phyloP scores from a whole-genome alignment of 1,140 invertebrate genomes.

The Rhopalosiphum maidis region DNA sequence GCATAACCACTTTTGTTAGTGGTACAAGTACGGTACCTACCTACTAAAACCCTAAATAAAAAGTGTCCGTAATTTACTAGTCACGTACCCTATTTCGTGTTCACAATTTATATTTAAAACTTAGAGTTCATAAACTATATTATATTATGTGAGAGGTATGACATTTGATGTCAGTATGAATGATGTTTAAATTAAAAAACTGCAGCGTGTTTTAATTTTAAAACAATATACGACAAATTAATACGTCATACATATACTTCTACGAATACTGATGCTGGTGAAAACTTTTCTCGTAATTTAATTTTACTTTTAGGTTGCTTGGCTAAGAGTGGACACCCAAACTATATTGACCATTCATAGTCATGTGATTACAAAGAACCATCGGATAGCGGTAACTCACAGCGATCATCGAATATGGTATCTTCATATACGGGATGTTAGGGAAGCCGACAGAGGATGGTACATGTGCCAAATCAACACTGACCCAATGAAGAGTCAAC shows the following conservation, averaged over 20 bases:
- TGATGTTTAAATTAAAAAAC: constrained; percentile 4
- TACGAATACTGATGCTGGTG: neutral
- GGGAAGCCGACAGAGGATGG: constrained; percentile 81
- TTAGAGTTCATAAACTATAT: neutral
- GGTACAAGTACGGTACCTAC: neutral
- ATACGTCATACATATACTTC: neutral
- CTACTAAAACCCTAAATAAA: neutral
- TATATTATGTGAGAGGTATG: neutral
- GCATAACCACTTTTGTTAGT: neutral
- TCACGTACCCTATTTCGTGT: neutral
- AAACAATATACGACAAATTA: constrained; percentile 21
- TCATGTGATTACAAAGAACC: constrained; percentile 89
- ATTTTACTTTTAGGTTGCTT: constrained; percentile 75
- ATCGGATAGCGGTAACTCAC: constrained; percentile 85
- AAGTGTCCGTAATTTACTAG: neutral
- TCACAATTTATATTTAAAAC: neutral
- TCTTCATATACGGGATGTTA: constrained; percentile 80
- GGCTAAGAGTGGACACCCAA: constrained; percentile 90
- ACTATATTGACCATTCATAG: constrained; percentile 89
- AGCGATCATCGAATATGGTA: constrained; percentile 87
- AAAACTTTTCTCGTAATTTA: constrained; percentile 31
- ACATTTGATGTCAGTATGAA: neutral
- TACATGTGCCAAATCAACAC: constrained; percentile 91
- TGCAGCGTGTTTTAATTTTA: neutral
- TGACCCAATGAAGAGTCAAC: constrained; percentile 85